Percentiles rank a stretch among this genome's conserved stretches.
These are phyloP conservation scores for Scotopteryx bipunctaria DNA, from an alignment of 2,888 invertebrate species.

Conservation along the genomic window DNA sequence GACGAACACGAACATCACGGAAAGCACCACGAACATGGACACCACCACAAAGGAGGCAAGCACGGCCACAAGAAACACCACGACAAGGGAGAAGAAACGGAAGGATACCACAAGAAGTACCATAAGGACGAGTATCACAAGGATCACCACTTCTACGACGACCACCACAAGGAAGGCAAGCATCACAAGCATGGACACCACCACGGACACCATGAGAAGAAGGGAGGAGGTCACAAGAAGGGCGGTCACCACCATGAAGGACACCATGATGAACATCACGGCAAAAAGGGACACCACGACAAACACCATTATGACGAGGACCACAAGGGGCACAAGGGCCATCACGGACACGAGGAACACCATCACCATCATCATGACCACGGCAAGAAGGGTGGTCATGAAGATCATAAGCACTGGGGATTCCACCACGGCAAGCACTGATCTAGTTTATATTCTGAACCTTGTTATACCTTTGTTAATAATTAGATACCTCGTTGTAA, in stretches of 20 bases:
- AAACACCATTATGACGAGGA: slow-evolving; percentile 92
- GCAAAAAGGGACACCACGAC: slow-evolving; percentile 91
- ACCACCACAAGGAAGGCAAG: slow-evolving; percentile 92
- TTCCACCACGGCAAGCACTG: slow-evolving; percentile 84
- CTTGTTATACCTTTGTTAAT: slow-evolving; percentile 59
- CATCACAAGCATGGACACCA: slow-evolving; percentile 91
- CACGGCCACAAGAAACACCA: slow-evolving; percentile 92
- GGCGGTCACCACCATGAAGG: slow-evolving; percentile 90
- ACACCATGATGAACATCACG: slow-evolving; percentile 89
- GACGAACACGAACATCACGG: slow-evolving; percentile 89
- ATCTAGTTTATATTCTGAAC: slow-evolving; percentile 52
- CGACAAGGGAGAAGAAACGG: slow-evolving; percentile 92
- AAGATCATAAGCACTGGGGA: slow-evolving; percentile 89
- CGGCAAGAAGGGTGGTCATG: slow-evolving; percentile 90
- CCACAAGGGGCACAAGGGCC: slow-evolving; percentile 91
- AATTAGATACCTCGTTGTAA: slow-evolving; percentile 65
- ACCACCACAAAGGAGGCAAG: slow-evolving; percentile 91
- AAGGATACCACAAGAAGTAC: slow-evolving; percentile 93
- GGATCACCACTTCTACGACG: slow-evolving; percentile 94
- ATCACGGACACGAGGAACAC: slow-evolving; percentile 89
- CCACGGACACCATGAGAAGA: slow-evolving; percentile 89
- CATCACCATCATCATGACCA: slow-evolving; percentile 89
- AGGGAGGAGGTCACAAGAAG: slow-evolving; percentile 91
- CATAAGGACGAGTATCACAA: slow-evolving; percentile 95
- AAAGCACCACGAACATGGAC: slow-evolving; percentile 89